Percentiles rank a stretch among this genome's conserved stretches.
Conservation (phyloP, 2,797 vertebrate genomes). For the Dallia pectoralis region DNA sequence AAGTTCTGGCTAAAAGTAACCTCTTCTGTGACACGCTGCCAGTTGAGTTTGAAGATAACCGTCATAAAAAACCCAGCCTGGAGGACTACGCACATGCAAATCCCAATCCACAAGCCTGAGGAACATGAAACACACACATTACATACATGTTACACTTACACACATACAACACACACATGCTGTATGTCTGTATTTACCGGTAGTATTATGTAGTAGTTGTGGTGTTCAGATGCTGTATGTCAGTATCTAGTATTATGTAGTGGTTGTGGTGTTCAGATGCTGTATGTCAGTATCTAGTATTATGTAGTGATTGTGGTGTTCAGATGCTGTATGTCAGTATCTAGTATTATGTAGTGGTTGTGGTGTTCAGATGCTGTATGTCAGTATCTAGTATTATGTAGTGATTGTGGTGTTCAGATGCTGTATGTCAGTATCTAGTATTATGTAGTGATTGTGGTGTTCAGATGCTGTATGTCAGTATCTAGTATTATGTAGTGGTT, state of each 20-base stretch:
- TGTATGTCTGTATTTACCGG: too few relatives aligned
- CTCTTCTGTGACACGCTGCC: slow-evolving; percentile 83
- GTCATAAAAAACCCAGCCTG: slow-evolving; percentile 74
- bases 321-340: too few relatives aligned
- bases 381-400: background rate
- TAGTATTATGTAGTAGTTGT: too few relatives aligned
- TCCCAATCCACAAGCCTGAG: slow-evolving; percentile 84
- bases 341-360: too few relatives aligned
- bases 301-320: background rate
- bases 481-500: too few relatives aligned
- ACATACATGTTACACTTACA: slow-evolving; percentile 21
- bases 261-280: too few relatives aligned
- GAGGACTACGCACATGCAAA: slow-evolving; percentile 69
- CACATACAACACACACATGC: background rate
- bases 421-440: slow-evolving; percentile 74
- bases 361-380: too few relatives aligned
- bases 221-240: too few relatives aligned
- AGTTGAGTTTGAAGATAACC: slow-evolving; percentile 80
- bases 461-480: too few relatives aligned
- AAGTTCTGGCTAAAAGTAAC: slow-evolving; percentile 52
- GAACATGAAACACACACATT: background rate
- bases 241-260: too few relatives aligned
- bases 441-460: slow-evolving; percentile 17
- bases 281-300: too few relatives aligned
- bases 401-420: too few relatives aligned